Evolutionary conservation across 2,888 invertebrate species (phyloP), one percentile per base, ranked within the genome.

Genomic region (Leptogaster cylindrica): DNA sequence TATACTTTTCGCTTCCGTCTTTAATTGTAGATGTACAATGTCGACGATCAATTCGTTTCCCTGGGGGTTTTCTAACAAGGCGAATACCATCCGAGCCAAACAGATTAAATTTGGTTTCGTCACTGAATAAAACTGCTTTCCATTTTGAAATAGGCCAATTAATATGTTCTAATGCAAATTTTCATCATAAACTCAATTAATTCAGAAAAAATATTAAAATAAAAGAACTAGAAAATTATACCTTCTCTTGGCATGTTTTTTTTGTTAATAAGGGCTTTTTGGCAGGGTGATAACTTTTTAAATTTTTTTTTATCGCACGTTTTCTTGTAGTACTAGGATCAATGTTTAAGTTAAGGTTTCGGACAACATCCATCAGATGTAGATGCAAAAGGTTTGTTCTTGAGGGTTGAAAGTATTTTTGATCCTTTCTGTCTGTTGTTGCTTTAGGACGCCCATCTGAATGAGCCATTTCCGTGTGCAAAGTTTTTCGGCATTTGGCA

Each of bases 81-180:
- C n/a, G 28, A 8, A 52, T 65, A 8, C 64, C 64, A 23, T 68
- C 68, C 8, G 64, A 67, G 28, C 64, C 50, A 39, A 41, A 16
- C 16, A 67, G 39, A 50, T 51, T 65, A n/a, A 65, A 52, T 27
- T 65, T 65, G n/a, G 68, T 55, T 44, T 68, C 65, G 25, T 55
- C 46, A 39, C 55, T 68, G 28, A 65, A 65, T 2, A 68, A 33
- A 33, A 68, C 68, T 31, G 48, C 66, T 66, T 66, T 66, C 61
- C 65, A 66, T 36, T 68, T 68, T 44, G 18, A 4, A 25, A 33
- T 10, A n/a, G 27, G 55, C 61, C 50, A 68, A 25, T 61, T 44
- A 18, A 52, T n/a, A n/a, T n/a, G n/a, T n/a, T 58, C 46, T 50
- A 14, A 44, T 23, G n/a, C 46, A 65, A 65, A 65, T 52, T 27